phyloP scores from a whole-genome alignment of 2,797 vertebrate species.

The Discoglossus pictus region DNA sequence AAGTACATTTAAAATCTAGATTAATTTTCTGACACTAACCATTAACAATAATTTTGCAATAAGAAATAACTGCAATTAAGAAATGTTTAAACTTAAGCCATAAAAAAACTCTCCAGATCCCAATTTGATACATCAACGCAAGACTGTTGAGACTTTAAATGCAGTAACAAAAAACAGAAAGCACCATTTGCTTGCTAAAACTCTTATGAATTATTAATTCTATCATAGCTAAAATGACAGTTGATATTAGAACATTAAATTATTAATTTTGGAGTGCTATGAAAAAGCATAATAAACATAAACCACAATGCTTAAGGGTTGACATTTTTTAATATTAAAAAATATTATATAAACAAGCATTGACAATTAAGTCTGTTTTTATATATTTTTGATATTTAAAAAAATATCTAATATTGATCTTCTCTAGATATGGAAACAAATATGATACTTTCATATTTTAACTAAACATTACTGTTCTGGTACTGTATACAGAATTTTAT shows the following conservation, averaged over 20 bases:
- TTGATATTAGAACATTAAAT: slow-evolving; percentile 91
- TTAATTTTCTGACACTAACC: slow-evolving; percentile 40
- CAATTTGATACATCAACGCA: slow-evolving; percentile 12
- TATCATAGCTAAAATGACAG: slow-evolving; percentile 86
- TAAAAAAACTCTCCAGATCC: slow-evolving; percentile 30
- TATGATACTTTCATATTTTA: no score
- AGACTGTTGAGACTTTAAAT: slow-evolving; percentile 41
- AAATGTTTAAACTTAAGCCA: slow-evolving; percentile 46
- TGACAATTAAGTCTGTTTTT: slow-evolving; percentile 3
- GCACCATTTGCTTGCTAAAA: slow-evolving; percentile 79
- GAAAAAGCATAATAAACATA: slow-evolving; percentile 74
- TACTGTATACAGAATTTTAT: no score
- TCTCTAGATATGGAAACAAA: no score
- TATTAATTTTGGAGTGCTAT: slow-evolving; percentile 82
- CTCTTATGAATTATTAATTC: slow-evolving; percentile 90
- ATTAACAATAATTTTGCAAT: slow-evolving; percentile 21
- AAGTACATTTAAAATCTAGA: slow-evolving; percentile 42
- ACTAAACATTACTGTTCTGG: no score
- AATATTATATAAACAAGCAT: slow-evolving; percentile 8
- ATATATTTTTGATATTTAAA: background rate
- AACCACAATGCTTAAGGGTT: slow-evolving; percentile 59
- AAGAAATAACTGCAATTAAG: slow-evolving; percentile 43
- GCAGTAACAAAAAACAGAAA: slow-evolving; percentile 65
- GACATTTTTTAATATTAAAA: slow-evolving; percentile 35
- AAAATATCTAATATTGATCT: no score